Conservation (phyloP, 2,888 invertebrate species). For the Tenodera sinensis region DNA sequence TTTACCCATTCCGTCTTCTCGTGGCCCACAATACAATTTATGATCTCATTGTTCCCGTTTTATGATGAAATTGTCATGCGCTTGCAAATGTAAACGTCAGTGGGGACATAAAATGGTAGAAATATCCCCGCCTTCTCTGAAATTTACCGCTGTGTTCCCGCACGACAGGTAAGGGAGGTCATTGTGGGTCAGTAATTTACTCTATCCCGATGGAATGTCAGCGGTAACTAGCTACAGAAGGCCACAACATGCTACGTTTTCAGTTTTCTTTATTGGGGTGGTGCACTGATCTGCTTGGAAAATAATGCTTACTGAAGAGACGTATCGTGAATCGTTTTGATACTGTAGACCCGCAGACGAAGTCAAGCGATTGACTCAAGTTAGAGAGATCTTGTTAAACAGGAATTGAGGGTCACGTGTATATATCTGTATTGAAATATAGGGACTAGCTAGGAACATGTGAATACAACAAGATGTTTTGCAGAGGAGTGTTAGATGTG, state of each 20-base stretch:
- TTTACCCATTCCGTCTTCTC: background rate
- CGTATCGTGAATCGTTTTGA: too few relatives aligned
- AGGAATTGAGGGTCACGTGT: too few relatives aligned
- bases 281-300: background rate
- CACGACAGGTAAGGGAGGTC: background rate
- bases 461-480: too few relatives aligned
- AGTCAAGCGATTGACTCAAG: too few relatives aligned
- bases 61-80: background rate
- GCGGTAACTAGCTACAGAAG: background rate
- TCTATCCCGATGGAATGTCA: background rate
- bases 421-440: too few relatives aligned
- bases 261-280: background rate
- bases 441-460: too few relatives aligned
- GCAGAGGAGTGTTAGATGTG: too few relatives aligned
- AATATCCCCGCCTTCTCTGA: background rate
- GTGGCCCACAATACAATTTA: background rate
- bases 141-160: background rate
- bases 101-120: background rate
- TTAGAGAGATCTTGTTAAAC: too few relatives aligned
- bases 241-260: background rate
- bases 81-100: background rate
- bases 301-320: too few relatives aligned
- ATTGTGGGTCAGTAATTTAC: background rate
- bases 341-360: too few relatives aligned
- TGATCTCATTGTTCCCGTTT: background rate